Evolutionary conservation across 2,113 vertebrate genomes (phyloP), one percentile per base, ranked within the genome.

Genomic region (Lynx canadensis): DNA sequence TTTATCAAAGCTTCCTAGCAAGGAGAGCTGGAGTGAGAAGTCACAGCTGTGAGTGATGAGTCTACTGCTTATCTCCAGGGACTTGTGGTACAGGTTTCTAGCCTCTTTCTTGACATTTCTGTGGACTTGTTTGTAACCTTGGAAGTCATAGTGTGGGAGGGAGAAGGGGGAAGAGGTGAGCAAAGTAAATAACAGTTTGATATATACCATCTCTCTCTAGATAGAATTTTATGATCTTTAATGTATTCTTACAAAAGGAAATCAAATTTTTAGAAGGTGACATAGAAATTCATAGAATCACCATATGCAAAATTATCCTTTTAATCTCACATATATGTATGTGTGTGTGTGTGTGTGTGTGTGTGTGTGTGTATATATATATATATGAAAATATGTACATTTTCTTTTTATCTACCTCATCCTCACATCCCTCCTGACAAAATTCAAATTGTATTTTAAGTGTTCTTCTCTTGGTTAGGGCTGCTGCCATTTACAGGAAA

Each of bases 401-500:
- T 78, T 94, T 82, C 25, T 87, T 91, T 89, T 86, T 78, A 60
- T 48, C 57, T 90, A 38, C 8, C 31, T 25, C 7, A 23, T 74
- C 21, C 29, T 27, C 63, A 55, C 16, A 74, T 38, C 7, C n/a
- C n/a, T 79, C 68, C 52, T 57, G 23, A 94, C 27, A 94, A 94
- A 85, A 57, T 89, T 65, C 83, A 88, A 65, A 79, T 85, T 93
- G n/a, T 85, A 89, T 86, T 95, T 82, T 94, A 92, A 91, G 57
- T 95, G 60, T 95, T 95, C n/a, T 94, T 29, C 55, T 29, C 74
- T 95, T 89, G 89, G 36, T 92, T 83, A 38, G 85, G 60, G 21
- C 38, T 86, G 36, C 36, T 96, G 41, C 84, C 80, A 96, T 95
- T 97, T 98, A 93, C 71, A 89, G 69, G 92, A 92, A 82, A 33